Evolutionary conservation across 1,140 invertebrate genomes (phyloP), one percentile per base, ranked within the genome.

Genomic region (Lysiphlebus fabarum): DNA sequence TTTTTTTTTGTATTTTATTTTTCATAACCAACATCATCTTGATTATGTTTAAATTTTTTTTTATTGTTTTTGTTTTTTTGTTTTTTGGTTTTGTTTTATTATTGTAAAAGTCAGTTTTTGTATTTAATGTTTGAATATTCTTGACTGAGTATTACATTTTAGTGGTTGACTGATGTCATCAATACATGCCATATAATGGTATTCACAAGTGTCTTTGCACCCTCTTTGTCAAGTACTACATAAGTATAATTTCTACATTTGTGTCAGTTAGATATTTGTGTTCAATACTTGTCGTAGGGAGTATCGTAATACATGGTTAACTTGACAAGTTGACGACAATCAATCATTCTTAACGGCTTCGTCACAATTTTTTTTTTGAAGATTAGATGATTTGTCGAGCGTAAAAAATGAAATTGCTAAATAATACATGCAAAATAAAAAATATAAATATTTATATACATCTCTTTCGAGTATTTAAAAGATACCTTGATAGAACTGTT

Each of bases 281-380:
- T 47, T 47, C 58, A 40, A 60, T 33, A 36, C 36, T 12, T 9
- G n/a, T 14, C 42, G 14, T 14, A 54, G 9, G 10, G 56, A 40
- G 26, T 55, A 56, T 50, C 51, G 44, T 50, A 41, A 41, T 47
- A 36, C 45, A 51, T 14, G 33, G 0, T 26, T 12, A n/a, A 58
- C 36, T 45, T 48, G 56, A 44, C 44, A 43, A 57, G 48, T 34
- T 40, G 37, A 51, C 50, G 62, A 56, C 62, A 26, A 64, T 64
- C 59, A 63, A 61, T 71, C 70, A 70, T 66, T 68, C 69, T 71
- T 69, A 69, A 70, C 64, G 62, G 65, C 56, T 61, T 69, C 64
- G 58, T 62, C 56, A 53, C 67, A 67, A 62, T 68, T 68, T 69
- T 58, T n/a, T n/a, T n/a, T 41, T 60, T 38, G 6, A 33, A 49